Percentiles rank a stretch among this genome's conserved stretches.
Evolutionary conservation across 1,140 invertebrate species (phyloP).

Genomic region (Holcopasites calliopsidis): DNA sequence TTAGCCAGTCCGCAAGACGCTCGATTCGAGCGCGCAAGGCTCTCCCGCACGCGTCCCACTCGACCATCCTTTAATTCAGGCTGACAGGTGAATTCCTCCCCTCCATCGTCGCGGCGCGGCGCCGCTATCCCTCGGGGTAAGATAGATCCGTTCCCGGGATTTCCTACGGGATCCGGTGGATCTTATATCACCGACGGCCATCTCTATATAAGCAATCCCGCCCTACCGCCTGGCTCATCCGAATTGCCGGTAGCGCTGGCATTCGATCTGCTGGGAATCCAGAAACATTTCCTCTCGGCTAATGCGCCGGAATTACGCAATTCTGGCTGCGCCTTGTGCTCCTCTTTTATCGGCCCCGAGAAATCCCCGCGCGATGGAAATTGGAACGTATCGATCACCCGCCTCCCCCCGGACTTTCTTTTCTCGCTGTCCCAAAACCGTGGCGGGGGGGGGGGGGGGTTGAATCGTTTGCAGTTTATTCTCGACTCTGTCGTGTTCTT

Average conservation of each 20-base stretch:
- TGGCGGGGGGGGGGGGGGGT: too few species aligned
- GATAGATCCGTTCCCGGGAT: constrained; percentile 80
- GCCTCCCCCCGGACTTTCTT: too few species aligned
- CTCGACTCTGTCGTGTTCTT: not conserved
- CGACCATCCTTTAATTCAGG: constrained; percentile 79
- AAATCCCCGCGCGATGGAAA: constrained; percentile 32
- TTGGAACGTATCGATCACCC: constrained; percentile 27
- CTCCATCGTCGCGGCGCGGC: constrained; percentile 34
- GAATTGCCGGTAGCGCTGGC: constrained; percentile 58
- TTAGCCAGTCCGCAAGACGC: constrained; percentile 55
- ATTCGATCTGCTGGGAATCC: constrained; percentile 63
- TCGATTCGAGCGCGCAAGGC: constrained; percentile 51
- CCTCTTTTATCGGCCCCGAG: constrained; percentile 13
- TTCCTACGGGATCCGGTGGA: constrained; percentile 79
- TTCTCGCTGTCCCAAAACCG: not conserved
- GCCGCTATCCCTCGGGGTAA: constrained; percentile 78
- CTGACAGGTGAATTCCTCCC: constrained; percentile 77
- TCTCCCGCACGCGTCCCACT: constrained; percentile 62
- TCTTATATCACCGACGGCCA: constrained; percentile 79
- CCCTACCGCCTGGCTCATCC: constrained; percentile 55
- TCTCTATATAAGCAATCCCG: constrained; percentile 78
- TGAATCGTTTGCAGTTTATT: too few species aligned
- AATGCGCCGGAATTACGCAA: constrained; percentile 46
- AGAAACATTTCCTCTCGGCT: constrained; percentile 55
- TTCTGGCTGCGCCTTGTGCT: constrained; percentile 3